These are phyloP conservation scores for Aleiodes alternator DNA, from an alignment of 2,888 invertebrate genomes.

Conservation along the genomic window DNA sequence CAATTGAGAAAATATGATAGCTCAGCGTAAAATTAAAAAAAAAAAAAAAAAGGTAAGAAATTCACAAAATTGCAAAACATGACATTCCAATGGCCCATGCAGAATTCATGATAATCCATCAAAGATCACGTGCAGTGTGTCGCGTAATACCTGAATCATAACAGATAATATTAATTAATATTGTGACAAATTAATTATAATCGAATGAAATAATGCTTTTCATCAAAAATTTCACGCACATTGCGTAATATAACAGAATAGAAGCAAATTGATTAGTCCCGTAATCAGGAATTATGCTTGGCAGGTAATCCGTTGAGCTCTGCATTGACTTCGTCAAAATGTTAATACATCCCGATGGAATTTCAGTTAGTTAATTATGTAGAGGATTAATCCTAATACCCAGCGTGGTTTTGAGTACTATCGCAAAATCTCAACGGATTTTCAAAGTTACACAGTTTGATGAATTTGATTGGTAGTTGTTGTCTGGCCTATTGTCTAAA, in stretches of 20 bases:
- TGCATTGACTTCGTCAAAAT: constrained; percentile 67
- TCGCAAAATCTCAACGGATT: constrained; percentile 58
- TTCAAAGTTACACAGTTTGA: constrained; percentile 28
- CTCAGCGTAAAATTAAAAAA: too few relatives aligned
- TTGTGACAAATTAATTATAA: too few relatives aligned
- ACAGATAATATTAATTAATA: too few relatives aligned
- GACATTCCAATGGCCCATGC: too few relatives aligned
- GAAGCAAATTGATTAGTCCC: constrained; percentile 26
- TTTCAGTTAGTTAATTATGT: constrained; percentile 71
- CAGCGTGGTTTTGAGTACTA: constrained; percentile 43
- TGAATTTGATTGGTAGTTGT: constrained; percentile 6
- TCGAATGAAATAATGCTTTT: background rate
- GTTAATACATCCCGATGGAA: constrained; percentile 64
- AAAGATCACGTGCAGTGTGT: too few relatives aligned
- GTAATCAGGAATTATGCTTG: constrained; percentile 52
- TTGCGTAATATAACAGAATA: constrained; percentile 15
- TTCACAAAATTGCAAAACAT: too few relatives aligned
- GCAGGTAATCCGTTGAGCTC: constrained; percentile 65
- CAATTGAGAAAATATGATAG: too few relatives aligned
- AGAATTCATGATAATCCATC: too few relatives aligned
- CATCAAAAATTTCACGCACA: background rate
- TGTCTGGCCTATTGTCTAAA: background rate
- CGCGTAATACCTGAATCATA: too few relatives aligned
- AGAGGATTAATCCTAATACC: constrained; percentile 67
- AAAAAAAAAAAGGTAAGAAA: too few relatives aligned